Percentiles rank a stretch among this genome's conserved stretches.
Conservation (phyloP, 1,140 invertebrate genomes). For the Conus betulinus region DNA sequence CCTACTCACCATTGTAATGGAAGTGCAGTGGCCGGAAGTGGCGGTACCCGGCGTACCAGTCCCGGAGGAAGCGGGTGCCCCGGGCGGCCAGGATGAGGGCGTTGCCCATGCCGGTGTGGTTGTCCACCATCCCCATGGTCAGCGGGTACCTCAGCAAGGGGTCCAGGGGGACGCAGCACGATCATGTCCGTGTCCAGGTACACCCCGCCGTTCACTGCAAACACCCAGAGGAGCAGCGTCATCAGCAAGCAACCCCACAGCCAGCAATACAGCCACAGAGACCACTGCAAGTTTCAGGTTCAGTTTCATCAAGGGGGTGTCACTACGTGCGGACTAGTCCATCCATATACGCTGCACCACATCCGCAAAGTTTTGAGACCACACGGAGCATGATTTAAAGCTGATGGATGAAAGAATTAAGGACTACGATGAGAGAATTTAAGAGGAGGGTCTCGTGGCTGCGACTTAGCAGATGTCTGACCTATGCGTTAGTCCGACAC, state of each 20-base stretch:
- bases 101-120: constrained; percentile 47
- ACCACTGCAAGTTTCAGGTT: no score
- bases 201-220: constrained; percentile 55
- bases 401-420: no score
- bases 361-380: no score
- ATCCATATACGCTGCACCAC: no score
- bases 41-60: constrained; percentile 39
- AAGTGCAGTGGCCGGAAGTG: constrained; percentile 27
- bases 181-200: constrained; percentile 59
- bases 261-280: no score
- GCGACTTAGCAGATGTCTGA: no score
- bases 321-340: no score
- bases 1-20: constrained; percentile 16
- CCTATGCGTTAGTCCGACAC: no score
- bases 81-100: constrained; percentile 45
- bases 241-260: neutral
- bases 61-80: constrained; percentile 39
- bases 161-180: constrained; percentile 46
- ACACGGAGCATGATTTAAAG: no score
- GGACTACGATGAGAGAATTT: no score
- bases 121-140: constrained; percentile 48
- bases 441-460: no score
- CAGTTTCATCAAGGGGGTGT: no score
- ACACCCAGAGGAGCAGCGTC: neutral
- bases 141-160: constrained; percentile 40